Evolutionary conservation across 1,140 invertebrate species (phyloP), one percentile per base, ranked within the genome.

Genomic region (Apis laboriosa): DNA sequence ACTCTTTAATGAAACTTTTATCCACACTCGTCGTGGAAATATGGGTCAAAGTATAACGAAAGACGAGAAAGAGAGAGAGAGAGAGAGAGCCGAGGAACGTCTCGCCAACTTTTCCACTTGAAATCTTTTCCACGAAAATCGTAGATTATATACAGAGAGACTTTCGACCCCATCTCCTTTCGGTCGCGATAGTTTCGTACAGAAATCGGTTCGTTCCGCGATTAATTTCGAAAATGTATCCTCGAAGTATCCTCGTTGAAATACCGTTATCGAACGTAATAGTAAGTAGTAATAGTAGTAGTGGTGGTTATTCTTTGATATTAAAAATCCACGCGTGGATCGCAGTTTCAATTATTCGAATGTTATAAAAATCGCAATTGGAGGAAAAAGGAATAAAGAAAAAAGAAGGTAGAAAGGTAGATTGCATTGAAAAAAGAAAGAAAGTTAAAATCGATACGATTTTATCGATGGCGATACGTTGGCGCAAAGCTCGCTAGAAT

Each of bases 21-120:
- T 19, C 53, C 51, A 53, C 19, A 19, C 28, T 56, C 34, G 53
- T n/a, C 51, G 43, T 34, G 34, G 64, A 68, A 21, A 77, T 68
- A 15, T 67, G 34, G 76, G 64, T 67, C 76, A 58, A 66, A 43
- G 64, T 68, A 58, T 77, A 77, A 77, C 34, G 53, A 77, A 64
- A 51, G 34, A 43, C 34, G 34, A 34, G 34, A 34, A 1, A 34
- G 34, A 34, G 34, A 34, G 56, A 17, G 19, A 7, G 56, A 58
- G 56, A 58, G 34, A 21, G 64, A 49, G 64, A 7, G 28, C 0
- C 2, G 34, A 13, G 21, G 9, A 67, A 17, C 21, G 8, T 17
- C 12, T n/a, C 24, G 24, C 9, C 0, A 55, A 66, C 49, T 77
- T 66, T 55, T 13, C 49, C 61, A 55, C 71, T 73, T 12, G 53